Evolutionary conservation across 2,797 vertebrate species (phyloP), one percentile per base, ranked within the genome.

Genomic region (Huso huso): DNA sequence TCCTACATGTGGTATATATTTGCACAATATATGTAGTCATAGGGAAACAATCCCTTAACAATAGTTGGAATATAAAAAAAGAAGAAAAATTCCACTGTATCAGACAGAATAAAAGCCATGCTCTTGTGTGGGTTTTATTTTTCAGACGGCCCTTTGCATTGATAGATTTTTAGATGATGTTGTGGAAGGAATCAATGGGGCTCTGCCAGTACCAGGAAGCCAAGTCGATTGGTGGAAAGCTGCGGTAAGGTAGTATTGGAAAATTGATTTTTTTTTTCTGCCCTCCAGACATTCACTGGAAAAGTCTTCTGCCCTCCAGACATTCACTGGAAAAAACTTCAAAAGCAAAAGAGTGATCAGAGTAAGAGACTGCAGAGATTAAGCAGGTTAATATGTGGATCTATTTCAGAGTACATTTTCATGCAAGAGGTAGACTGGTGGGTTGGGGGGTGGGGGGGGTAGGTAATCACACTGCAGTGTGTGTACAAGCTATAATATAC

Each of bases 111-210:
- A 78, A 79, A 82, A 77, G 76, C 82, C 75, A 78, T 83, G 79
- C 79, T 79, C 80, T 83, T 83, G 81, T 82, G 79, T 66, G 77
- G 73, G 85, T 84, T 83, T 80, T 86, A 78, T 79, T 82, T 78
- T 37, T 70, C 63, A 63, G 72, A 76, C 71, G 87, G 84, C 83
- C 85, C 86, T 93, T 93, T 90, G 82, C 87, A 87, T 88, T 87
- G 88, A 94, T 90, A 82, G 91, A 92, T 93, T 92, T 94, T 91
- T 78, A 83, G 87, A 93, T 91, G 91, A 93, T 92, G 90, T 87
- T 87, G 76, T 80, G 83, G 81, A 81, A 80, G 72, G 87, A 89
- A 94, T 94, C 93, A 87, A 94, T 95, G 90, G 77, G 74, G 66
- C 73, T 81, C 87, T 87, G 91, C 83, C 88, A 90, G 87, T 89